Evolutionary conservation across 2,113 vertebrate genomes (phyloP), one percentile per base, ranked within the genome.

Genomic region (Apodemus speciosus): DNA sequence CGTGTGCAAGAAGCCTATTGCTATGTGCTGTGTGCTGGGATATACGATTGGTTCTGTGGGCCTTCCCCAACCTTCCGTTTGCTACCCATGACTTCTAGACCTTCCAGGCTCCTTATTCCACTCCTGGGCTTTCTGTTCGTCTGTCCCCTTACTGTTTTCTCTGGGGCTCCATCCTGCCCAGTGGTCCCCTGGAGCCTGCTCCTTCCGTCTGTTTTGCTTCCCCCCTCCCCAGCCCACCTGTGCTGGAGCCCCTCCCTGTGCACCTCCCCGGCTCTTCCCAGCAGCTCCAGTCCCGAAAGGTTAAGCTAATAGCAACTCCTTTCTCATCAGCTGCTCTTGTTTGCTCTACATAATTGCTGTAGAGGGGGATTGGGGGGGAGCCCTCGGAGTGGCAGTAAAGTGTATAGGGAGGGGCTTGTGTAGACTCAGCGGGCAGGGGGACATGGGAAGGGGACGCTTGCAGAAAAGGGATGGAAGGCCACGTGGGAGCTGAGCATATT

Each of bases 271-370:
- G 30, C 76, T 80, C 32, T 0, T 95, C 94, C 91, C 92, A 95
- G 87, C 91, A 95, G 95, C 91, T 96, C 51, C 97, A 96, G 95
- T 97, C 97, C 98, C 96, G 95, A 98, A 98, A 98, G 98, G 98
- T 98, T 98, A 98, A 98, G 97, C 98, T 98, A 98, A 98, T 98
- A 98, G 97, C 98, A 96, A 95, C 97, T 97, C 94, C 95, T 86
- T 93, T 97, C 95, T 97, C 98, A 98, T 98, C 98, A 91, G 97
- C 97, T 96, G 97, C 94, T 94, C 89, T 97, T 98, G 97, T 98
- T 98, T 98, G 98, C 97, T 98, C 89, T 98, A 96, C 97, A 97
- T 97, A 96, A 81, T 97, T 96, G 97, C 85, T 95, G 93, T 83
- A 97, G 94, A 95, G 73, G 89, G 89, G 91, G 92, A 38, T 53